phyloP scores from a whole-genome alignment of 2,113 vertebrate species.

The Seriola dumerili region DNA sequence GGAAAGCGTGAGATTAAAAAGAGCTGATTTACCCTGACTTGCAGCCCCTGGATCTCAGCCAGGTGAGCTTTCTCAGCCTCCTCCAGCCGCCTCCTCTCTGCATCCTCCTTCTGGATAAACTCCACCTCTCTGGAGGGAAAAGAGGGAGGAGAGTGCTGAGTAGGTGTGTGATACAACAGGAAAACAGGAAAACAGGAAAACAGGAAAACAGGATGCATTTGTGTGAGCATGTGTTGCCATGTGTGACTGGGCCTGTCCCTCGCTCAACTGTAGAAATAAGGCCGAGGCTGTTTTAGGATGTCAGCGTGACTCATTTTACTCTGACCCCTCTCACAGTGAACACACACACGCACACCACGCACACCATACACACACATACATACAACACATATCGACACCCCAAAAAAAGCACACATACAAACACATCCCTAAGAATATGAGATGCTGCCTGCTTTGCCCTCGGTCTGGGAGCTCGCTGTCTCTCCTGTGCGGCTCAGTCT shows the following conservation, averaged over 20 bases:
- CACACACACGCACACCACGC: neutral
- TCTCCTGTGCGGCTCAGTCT: slow-evolving; percentile 30
- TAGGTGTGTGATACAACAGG: slow-evolving; percentile 5
- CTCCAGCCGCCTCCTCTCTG: slow-evolving; percentile 94
- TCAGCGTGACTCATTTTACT: slow-evolving; percentile 40
- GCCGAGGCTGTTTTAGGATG: slow-evolving; percentile 29
- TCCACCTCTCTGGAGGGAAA: slow-evolving; percentile 91
- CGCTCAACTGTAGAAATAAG: slow-evolving; percentile 20
- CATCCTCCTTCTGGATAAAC: slow-evolving; percentile 95
- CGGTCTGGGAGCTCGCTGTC: slow-evolving; percentile 5
- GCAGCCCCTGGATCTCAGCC: slow-evolving; percentile 93
- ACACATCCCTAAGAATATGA: neutral
- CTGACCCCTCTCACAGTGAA: neutral
- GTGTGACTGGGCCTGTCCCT: slow-evolving; percentile 34
- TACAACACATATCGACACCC: neutral
- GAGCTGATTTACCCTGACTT: slow-evolving; percentile 88
- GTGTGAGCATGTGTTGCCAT: neutral
- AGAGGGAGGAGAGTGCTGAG: slow-evolving; percentile 34
- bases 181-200: slow-evolving; percentile 32
- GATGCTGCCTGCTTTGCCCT: slow-evolving; percentile 9
- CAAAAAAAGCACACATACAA: neutral
- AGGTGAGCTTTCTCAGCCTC: slow-evolving; percentile 95
- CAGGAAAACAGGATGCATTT: slow-evolving; percentile 26
- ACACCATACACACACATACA: neutral
- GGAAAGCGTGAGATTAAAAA: neutral